Evolutionary conservation across 2,888 invertebrate genomes (phyloP), one percentile per base, ranked within the genome.

Genomic region (Lithophane socia): DNA sequence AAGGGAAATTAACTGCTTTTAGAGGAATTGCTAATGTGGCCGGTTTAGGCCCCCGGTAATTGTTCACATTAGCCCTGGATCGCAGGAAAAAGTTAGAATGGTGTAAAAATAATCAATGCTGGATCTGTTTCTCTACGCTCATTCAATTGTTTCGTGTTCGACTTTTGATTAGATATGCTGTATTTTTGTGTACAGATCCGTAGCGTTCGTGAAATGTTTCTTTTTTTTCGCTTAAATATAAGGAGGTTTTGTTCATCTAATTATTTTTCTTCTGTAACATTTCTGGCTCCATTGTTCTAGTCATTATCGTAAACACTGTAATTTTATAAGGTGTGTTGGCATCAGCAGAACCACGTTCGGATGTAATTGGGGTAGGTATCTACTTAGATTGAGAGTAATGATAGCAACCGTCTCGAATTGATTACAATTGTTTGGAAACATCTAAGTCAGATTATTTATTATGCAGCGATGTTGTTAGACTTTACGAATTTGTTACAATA

Each of bases 311-410:
- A 65, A 58, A 54, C 29, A 65, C 58, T 52, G 13, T 80, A 37
- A 72, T 78, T 80, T 37, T 65, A 13, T 24, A 65, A 29, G 64
- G 64, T 64, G 42, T 71, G 42, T 64, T 56, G 69, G 18, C 56
- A 54, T 63, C 54, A 63, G 47, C 9, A 21, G 24, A 16, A 18
- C 13, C 18, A 52, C 29, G 47, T 56, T 24, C 9, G 24, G 7
- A 24, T 54, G 58, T 65, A 78, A 80, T 80, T 65, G 56, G 42
- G 44, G 44, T 52, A 52, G 4, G 24, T 79, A 63, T 42, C 29
- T 65, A 72, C 44, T 49, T 80, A 73, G 21, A 80, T 73, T 47
- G 52, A 80, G 37, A 80, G 52, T 80, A 78, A 77, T 58, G 29
- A 75, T 75, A 73, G 73, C 56, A 65, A 73, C 47, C 37, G 74